These are phyloP conservation scores for Oreochromis tanganicae DNA, from an alignment of 2,113 vertebrate genomes.

Conservation along the genomic window DNA sequence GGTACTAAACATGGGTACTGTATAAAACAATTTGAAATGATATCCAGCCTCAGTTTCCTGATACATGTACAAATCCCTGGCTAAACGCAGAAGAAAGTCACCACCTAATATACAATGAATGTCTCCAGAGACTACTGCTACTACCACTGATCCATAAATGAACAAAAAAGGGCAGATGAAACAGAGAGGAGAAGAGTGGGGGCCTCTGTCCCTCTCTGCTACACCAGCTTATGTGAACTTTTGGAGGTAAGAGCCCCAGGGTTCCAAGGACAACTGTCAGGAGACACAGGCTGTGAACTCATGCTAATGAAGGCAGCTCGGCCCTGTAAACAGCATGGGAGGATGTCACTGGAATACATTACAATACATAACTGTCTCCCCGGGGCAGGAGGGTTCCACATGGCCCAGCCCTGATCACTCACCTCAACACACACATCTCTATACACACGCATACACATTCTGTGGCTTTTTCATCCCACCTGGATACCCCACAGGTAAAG, in stretches of 20 bases:
- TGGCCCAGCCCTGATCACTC: conserved; percentile 20
- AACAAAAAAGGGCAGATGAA: conserved; percentile 52
- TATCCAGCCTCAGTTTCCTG: not conserved
- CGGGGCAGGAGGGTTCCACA: conserved; percentile 59
- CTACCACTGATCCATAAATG: conserved; percentile 57
- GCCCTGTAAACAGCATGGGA: conserved; percentile 76
- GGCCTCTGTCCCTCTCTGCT: conserved; percentile 37
- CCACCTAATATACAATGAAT: conserved; percentile 16
- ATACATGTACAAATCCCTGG: not conserved
- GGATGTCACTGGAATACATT: conserved; percentile 79
- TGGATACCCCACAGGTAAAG: conserved; percentile 31
- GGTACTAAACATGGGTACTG: not conserved
- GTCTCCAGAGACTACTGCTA: conserved; percentile 15
- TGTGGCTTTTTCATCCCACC: conserved; percentile 32
- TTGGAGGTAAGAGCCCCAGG: conserved; percentile 65
- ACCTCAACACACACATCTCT: not conserved
- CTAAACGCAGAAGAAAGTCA: not conserved
- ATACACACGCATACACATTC: not conserved
- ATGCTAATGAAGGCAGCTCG: conserved; percentile 78
- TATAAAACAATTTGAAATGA: not conserved
- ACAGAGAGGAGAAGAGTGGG: conserved; percentile 16
- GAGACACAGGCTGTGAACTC: conserved; percentile 71
- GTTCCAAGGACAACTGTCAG: conserved; percentile 79
- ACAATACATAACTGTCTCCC: conserved; percentile 80
- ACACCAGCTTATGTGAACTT: conserved; percentile 57